Percentiles rank a stretch among this genome's conserved stretches.
Conservation (phyloP, 2,797 vertebrate genomes). For the Vultur gryphus region DNA sequence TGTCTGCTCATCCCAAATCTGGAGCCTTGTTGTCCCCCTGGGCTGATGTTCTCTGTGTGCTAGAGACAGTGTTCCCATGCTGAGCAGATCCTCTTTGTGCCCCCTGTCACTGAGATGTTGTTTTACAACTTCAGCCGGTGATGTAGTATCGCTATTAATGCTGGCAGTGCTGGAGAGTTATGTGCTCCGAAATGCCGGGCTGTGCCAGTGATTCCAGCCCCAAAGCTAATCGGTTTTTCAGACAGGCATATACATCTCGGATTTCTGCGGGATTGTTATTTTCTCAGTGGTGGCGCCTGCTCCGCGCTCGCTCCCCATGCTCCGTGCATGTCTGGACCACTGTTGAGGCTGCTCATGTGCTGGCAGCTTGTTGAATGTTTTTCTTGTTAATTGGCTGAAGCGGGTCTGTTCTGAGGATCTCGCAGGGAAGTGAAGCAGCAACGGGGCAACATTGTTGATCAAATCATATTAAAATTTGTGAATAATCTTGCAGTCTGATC, state of each 20-base stretch:
- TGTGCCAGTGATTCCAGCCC: background rate
- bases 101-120: background rate
- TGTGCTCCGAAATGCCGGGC: background rate
- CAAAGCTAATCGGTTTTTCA: background rate
- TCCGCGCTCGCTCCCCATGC: background rate
- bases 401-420: background rate
- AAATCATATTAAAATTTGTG: background rate
- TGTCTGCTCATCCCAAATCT: background rate
- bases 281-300: background rate
- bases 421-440: background rate
- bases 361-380: background rate
- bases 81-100: background rate
- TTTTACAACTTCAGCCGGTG: background rate
- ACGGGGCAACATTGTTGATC: background rate
- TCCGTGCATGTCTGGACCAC: background rate
- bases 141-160: background rate
- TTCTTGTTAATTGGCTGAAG: background rate
- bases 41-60: background rate
- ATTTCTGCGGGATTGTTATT: background rate
- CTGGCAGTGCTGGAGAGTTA: background rate
- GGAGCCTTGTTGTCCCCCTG: background rate
- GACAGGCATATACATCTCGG: background rate
- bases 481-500: background rate
- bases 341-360: background rate
- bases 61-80: accelerated